Evolutionary conservation across 2,797 vertebrate genomes (phyloP).

Genomic region (Erethizon dorsatum): DNA sequence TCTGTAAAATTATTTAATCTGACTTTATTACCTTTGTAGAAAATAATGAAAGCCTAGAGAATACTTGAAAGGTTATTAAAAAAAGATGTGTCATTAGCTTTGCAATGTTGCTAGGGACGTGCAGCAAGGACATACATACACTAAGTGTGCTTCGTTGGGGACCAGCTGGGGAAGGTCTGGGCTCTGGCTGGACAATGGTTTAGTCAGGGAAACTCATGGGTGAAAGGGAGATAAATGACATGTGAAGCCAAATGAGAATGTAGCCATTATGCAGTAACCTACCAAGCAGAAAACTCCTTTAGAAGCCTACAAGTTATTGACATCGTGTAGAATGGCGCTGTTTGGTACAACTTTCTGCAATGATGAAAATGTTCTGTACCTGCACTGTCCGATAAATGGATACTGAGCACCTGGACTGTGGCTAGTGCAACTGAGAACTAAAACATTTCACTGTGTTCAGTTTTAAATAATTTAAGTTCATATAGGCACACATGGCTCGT

Average conservation of each 20-base stretch:
- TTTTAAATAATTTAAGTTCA: background rate
- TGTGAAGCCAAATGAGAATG: background rate
- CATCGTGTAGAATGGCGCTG: background rate
- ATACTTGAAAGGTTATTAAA: background rate
- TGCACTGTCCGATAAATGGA: background rate
- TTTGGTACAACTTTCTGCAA: background rate
- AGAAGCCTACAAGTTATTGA: background rate
- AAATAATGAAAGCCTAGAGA: slow-evolving; percentile 43
- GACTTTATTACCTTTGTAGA: slow-evolving; percentile 31
- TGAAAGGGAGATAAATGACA: background rate
- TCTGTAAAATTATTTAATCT: background rate
- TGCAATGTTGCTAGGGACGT: background rate
- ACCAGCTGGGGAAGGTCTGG: background rate
- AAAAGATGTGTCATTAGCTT: background rate
- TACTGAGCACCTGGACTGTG: background rate
- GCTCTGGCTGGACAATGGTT: background rate
- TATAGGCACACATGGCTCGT: background rate
- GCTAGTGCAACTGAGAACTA: background rate
- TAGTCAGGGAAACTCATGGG: background rate
- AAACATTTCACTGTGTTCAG: background rate
- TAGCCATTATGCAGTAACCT: background rate
- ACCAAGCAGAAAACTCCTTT: background rate
- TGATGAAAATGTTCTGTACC: background rate
- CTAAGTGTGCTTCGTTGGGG: background rate
- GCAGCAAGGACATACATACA: background rate